Conservation (phyloP, 2,113 vertebrate species). For the Pachypanchax playfairii region DNA sequence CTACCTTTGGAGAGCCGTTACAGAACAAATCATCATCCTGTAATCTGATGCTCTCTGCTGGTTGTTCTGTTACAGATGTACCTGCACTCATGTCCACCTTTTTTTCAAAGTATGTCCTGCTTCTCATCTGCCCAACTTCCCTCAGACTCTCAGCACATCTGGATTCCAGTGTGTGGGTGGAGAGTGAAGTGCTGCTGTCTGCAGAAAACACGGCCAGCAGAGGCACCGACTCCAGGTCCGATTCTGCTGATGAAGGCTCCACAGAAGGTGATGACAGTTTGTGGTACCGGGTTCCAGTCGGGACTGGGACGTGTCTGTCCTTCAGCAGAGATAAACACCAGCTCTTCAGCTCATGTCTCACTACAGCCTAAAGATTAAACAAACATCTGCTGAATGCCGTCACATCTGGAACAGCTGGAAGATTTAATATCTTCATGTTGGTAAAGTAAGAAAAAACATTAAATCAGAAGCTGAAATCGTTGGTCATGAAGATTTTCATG, state of each 20-base stretch:
- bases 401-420: too few species aligned
- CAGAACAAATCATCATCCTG: background rate
- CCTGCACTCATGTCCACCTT: conserved; percentile 58
- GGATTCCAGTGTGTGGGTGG: conserved; percentile 70
- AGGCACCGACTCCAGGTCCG: too few species aligned
- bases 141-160: conserved; percentile 46
- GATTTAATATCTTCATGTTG: too few species aligned
- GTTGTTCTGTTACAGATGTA: too few species aligned
- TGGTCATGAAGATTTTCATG: too few species aligned
- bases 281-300: conserved; percentile 79
- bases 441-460: too few species aligned
- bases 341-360: conserved; percentile 85
- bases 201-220: conserved; percentile 53
- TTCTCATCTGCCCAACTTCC: conserved; percentile 14
- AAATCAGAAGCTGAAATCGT: too few species aligned
- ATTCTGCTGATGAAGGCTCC: conserved; percentile 78
- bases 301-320: conserved; percentile 81
- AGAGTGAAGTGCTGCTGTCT: conserved; percentile 76
- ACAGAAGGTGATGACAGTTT: conserved; percentile 83
- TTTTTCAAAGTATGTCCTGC: conserved; percentile 65
- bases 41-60: conserved; percentile 29
- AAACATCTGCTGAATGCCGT: too few species aligned
- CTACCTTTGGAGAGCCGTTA: background rate
- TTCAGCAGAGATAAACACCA: conserved; percentile 89
- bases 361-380: conserved; percentile 71